Evolutionary conservation across 2,797 vertebrate species (phyloP), one percentile per base, ranked within the genome.

Genomic region (Chromis chromis): DNA sequence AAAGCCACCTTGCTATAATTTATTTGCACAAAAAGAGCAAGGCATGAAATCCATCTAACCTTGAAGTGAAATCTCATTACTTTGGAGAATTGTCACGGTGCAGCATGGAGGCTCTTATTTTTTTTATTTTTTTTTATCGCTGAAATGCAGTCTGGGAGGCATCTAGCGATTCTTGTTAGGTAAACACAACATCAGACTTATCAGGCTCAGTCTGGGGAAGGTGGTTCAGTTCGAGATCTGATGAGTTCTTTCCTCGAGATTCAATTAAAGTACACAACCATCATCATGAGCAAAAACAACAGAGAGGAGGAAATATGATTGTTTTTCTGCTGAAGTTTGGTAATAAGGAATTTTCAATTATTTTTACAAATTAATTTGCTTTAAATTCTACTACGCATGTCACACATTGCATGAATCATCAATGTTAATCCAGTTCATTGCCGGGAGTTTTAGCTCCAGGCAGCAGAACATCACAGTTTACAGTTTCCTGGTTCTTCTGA

Each of bases 41-140:
- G 44, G 72, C 80, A 81, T 87, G 73, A 87, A 91, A 89, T 82
- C 64, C 84, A 82, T 89, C 77, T 87, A 72, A 86, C 83, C 88
- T 86, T 85, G 81, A 86, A 84, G 78, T 79, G 46, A 90, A 88
- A 89, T 92, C 88, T 82, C 77, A 89, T 92, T 91, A 88, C 76
- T 72, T 84, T 72, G 54, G 58, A 86, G 82, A 82, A 85, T 79
- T 81, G 86, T 86, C 79, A 74, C 48, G 82, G 84, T 70, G 81
- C 78, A 6, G 80, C 68, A 50, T 82, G 49, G 74, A 78, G 66
- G 79, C 78, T 83, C 81, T 82, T 82, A 78, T 80, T 79, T 57
- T 31, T 31, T 31, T 31, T 31, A 31, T 31, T 31, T 11, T 33
- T 33, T 33, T 86, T 85, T 85, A 83, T 86, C 77, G 58, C 69